phyloP scores from a whole-genome alignment of 1,140 invertebrate species.

The Marisa cornuarietis region DNA sequence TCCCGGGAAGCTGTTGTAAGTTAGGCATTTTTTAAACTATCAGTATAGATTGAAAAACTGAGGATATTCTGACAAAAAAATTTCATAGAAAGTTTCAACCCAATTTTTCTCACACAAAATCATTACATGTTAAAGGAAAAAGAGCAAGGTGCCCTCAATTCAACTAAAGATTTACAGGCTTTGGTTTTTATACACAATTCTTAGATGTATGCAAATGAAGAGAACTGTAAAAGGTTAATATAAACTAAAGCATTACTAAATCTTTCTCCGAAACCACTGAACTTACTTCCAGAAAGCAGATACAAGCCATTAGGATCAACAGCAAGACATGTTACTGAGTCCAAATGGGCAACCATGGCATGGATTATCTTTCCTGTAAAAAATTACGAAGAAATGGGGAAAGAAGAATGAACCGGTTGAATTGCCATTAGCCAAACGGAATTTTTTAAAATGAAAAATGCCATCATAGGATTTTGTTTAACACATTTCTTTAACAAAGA shows the following conservation, averaged over 20 bases:
- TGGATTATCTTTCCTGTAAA: slow-evolving; percentile 84
- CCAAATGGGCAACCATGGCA: slow-evolving; percentile 98
- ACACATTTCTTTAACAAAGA: no score
- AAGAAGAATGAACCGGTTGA: not conserved
- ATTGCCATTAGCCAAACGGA: no score
- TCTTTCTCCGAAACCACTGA: not conserved
- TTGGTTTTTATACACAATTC: not conserved
- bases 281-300: slow-evolving; percentile 93
- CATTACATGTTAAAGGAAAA: not conserved
- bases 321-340: slow-evolving; percentile 96
- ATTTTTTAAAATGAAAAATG: no score
- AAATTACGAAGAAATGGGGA: slow-evolving; percentile 11
- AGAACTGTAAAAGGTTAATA: not conserved
- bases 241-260: not conserved
- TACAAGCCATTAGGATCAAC: slow-evolving; percentile 98
- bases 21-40: no score
- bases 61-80: not conserved
- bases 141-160: not conserved
- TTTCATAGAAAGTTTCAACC: not conserved
- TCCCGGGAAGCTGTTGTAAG: no score
- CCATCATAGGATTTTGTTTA: no score
- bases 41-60: no score
- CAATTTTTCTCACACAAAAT: not conserved
- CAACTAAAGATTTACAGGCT: not conserved
- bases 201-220: no score